Percentiles rank a stretch among this genome's conserved stretches.
These are phyloP conservation scores for Corythaixoides concolor DNA, from an alignment of 2,113 vertebrate genomes.

Conservation along the genomic window DNA sequence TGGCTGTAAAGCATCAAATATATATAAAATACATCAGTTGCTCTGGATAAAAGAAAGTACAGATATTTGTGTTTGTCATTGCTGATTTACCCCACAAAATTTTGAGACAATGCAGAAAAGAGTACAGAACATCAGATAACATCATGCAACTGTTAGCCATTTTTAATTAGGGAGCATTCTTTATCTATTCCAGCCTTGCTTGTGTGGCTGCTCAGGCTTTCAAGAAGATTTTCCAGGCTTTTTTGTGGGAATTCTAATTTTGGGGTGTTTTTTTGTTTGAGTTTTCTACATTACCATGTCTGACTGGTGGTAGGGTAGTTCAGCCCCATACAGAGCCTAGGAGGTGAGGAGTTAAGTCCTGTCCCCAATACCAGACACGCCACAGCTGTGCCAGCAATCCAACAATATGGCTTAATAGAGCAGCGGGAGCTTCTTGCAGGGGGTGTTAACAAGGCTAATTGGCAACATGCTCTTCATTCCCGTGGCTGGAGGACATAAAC, in stretches of 20 bases:
- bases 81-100: background rate
- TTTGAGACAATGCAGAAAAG: background rate
- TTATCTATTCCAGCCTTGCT: background rate
- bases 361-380: background rate
- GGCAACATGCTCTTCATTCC: background rate
- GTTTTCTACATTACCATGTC: background rate
- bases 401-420: background rate
- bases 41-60: background rate
- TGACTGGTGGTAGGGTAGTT: background rate
- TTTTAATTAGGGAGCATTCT: conserved; percentile 25
- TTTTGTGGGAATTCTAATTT: background rate
- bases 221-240: background rate
- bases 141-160: background rate
- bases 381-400: background rate
- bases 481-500: background rate
- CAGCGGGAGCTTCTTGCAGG: background rate
- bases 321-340: too few relatives aligned
- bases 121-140: background rate
- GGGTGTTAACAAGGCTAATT: background rate
- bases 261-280: background rate
- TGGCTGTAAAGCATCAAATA: conserved; percentile 22
- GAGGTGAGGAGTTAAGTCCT: background rate
- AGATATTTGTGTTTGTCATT: background rate
- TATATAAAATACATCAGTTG: background rate
- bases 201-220: background rate